These are phyloP conservation scores for Cyanoliseus patagonus DNA, from an alignment of 2,113 vertebrate genomes.

Conservation along the genomic window DNA sequence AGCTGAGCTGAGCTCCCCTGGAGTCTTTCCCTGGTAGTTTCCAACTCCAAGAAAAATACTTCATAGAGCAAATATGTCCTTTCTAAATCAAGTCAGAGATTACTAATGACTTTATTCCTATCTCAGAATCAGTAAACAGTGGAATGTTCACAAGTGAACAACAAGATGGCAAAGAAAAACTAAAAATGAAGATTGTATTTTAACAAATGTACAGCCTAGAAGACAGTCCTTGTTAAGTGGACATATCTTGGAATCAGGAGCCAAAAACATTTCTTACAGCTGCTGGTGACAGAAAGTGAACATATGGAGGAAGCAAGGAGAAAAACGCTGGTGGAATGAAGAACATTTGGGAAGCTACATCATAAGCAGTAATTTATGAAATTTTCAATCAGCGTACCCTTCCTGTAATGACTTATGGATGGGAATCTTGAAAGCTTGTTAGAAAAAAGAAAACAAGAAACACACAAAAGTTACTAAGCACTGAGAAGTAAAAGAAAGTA, in stretches of 20 bases:
- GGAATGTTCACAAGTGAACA: neutral
- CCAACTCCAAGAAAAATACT: neutral
- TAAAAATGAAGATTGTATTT: neutral
- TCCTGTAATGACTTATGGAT: neutral
- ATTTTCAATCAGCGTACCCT: neutral
- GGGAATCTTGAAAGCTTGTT: neutral
- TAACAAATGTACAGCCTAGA: neutral
- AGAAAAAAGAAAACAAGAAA: neutral
- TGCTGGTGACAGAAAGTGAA: constrained; percentile 23
- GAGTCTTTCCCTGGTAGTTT: neutral
- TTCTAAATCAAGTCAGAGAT: neutral
- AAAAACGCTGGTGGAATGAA: neutral
- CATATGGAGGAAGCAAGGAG: constrained; percentile 32
- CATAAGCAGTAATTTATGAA: constrained; percentile 21
- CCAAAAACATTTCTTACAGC: constrained; percentile 25
- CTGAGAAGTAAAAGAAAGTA: neutral
- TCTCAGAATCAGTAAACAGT: neutral
- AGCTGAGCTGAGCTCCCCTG: neutral
- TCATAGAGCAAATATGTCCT: neutral
- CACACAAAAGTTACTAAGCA: neutral
- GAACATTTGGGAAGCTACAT: constrained; percentile 29
- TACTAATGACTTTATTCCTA: neutral
- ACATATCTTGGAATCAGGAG: neutral
- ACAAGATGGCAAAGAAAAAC: neutral
- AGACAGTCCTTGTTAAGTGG: neutral